Evolutionary conservation across 2,113 vertebrate species (phyloP).

Genomic region (Gadus chalcogrammus): DNA sequence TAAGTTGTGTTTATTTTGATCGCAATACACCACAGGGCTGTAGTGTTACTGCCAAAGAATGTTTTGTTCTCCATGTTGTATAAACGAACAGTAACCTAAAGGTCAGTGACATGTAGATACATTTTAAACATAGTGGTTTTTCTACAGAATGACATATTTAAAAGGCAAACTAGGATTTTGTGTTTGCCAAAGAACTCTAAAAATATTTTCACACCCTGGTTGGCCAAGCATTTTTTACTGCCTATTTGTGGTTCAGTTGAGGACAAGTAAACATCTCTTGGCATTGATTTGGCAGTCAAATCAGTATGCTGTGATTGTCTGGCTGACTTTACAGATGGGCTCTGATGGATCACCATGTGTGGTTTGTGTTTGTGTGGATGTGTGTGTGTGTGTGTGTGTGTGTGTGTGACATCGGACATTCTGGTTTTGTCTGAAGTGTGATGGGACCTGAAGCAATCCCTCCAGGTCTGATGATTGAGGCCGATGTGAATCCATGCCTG

Average conservation of each 20-base stretch:
- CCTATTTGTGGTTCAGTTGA: neutral
- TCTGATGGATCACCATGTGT: neutral
- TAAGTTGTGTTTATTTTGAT: neutral
- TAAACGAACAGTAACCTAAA: too few relatives aligned
- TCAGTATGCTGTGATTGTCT: constrained; percentile 29
- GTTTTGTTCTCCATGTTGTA: too few relatives aligned
- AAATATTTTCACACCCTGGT: neutral
- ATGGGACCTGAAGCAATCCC: constrained; percentile 85
- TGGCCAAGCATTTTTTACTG: neutral
- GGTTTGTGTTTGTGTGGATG: neutral
- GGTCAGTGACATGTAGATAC: neutral
- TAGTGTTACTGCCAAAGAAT: too few relatives aligned
- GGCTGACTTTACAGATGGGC: constrained; percentile 5
- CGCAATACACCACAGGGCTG: too few relatives aligned
- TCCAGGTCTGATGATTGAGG: constrained; percentile 49
- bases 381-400: constrained; percentile 10
- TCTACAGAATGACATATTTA: neutral
- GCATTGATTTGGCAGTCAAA: constrained; percentile 16
- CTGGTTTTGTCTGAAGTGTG: constrained; percentile 71
- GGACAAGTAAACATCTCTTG: neutral
- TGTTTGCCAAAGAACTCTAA: neutral
- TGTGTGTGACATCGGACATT: neutral
- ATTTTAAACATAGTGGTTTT: neutral
- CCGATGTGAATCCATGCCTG: constrained; percentile 82
- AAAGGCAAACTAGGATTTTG: neutral